These are phyloP conservation scores for Candidula unifasciata DNA, from an alignment of 2,888 invertebrate genomes.

Conservation along the genomic window DNA sequence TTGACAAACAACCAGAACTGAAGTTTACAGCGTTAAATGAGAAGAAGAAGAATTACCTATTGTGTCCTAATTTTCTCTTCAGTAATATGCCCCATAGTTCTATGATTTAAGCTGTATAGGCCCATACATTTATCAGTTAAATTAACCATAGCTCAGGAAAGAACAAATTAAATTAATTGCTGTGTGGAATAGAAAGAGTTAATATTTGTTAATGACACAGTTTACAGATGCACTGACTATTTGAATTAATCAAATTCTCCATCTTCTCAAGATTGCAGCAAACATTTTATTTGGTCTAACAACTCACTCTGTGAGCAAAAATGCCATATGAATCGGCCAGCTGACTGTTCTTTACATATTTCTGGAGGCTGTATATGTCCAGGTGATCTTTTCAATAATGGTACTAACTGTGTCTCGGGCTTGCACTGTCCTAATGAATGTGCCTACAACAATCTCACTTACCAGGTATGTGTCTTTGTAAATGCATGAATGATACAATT, in stretches of 20 bases:
- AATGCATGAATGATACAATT: neutral
- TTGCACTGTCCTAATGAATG: slow-evolving; percentile 30
- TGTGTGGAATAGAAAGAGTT: neutral
- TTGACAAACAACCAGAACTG: too few relatives aligned
- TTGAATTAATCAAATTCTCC: neutral
- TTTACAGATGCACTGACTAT: neutral
- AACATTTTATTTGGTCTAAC: slow-evolving; percentile 38
- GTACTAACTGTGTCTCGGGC: slow-evolving; percentile 27
- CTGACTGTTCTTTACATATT: slow-evolving; percentile 31
- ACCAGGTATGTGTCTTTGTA: slow-evolving; percentile 16
- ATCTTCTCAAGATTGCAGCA: slow-evolving; percentile 30
- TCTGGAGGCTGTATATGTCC: slow-evolving; percentile 47
- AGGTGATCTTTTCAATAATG: slow-evolving; percentile 21
- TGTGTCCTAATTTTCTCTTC: too few relatives aligned
- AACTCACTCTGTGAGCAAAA: slow-evolving; percentile 40
- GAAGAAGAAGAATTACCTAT: too few relatives aligned
- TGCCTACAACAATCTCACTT: slow-evolving; percentile 19
- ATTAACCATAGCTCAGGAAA: too few relatives aligned
- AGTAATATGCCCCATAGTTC: too few relatives aligned
- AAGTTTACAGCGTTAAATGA: too few relatives aligned
- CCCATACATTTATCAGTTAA: too few relatives aligned
- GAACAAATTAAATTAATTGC: too few relatives aligned
- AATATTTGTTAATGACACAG: neutral
- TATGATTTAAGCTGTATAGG: too few relatives aligned
- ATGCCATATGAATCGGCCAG: slow-evolving; percentile 31